These are phyloP conservation scores for Drosophila pectinifera DNA, from an alignment of 1,140 invertebrate species.

Conservation along the genomic window DNA sequence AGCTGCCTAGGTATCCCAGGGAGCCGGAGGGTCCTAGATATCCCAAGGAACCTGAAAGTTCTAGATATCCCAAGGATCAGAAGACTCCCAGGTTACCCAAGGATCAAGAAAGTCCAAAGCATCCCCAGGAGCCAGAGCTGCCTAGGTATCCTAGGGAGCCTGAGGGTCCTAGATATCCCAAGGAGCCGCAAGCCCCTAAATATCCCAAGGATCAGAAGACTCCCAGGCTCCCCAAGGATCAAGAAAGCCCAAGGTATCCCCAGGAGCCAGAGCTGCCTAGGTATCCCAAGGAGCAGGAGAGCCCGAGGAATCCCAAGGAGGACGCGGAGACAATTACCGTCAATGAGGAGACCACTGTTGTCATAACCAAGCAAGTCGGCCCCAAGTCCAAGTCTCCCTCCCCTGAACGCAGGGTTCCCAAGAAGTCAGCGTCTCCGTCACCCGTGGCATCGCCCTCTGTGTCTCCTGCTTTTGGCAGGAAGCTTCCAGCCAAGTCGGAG, in stretches of 20 bases:
- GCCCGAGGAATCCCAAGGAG: conserved; percentile 26
- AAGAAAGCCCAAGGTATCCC: conserved; percentile 5
- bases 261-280: conserved; percentile 1
- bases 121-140: neutral
- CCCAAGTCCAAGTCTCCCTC: conserved; percentile 55
- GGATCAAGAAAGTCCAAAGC: conserved; percentile 5
- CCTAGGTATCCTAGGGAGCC: conserved; percentile 11
- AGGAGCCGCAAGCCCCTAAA: neutral
- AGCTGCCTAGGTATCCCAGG: neutral
- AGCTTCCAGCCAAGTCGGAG: conserved; percentile 12
- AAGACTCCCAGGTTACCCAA: conserved; percentile 12
- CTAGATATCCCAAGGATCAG: neutral
- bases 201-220: conserved; percentile 3
- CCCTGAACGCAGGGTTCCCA: conserved; percentile 37
- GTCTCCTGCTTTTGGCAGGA: neutral
- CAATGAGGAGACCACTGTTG: conserved; percentile 57
- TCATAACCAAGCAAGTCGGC: conserved; percentile 42
- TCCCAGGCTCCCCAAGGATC: conserved; percentile 15
- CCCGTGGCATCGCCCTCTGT: conserved; percentile 3
- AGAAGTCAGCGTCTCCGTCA: conserved; percentile 2
- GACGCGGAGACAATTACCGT: conserved; percentile 41
- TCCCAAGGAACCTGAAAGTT: conserved; percentile 12
- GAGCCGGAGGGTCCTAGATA: neutral
- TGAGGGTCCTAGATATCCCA: neutral
- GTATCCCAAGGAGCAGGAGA: conserved; percentile 2